Conservation (phyloP, 64 coral and sea anemone species). For the Montipora foliosa region DNA sequence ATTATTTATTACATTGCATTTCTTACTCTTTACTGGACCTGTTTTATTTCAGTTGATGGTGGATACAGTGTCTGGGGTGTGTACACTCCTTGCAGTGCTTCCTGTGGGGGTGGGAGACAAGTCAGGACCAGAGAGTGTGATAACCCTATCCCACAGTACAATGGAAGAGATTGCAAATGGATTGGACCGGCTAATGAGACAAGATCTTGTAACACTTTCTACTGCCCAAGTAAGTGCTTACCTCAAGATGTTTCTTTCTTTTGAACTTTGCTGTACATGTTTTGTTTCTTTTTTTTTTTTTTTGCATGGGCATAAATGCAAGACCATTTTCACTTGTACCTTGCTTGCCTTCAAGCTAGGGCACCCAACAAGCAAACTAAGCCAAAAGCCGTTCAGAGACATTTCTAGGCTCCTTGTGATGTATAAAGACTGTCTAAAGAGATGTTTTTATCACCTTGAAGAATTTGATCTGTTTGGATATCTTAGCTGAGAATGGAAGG, state of each 20-base stretch:
- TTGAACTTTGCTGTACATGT: not conserved
- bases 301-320: no score
- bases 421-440: no score
- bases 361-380: no score
- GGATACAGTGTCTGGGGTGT: slow-evolving; percentile 74
- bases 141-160: slow-evolving; percentile 86
- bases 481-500: no score
- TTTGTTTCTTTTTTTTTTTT: not conserved
- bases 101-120: slow-evolving; percentile 81
- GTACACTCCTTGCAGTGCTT: slow-evolving; percentile 71
- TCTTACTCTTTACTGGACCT: not conserved
- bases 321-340: no score
- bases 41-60: slow-evolving; percentile 72
- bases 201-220: slow-evolving; percentile 93
- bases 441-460: no score
- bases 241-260: not conserved
- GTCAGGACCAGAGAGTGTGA: slow-evolving; percentile 66
- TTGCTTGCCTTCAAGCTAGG: no score
- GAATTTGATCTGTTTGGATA: no score
- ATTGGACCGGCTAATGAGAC: slow-evolving; percentile 89
- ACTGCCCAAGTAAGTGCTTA: slow-evolving; percentile 88
- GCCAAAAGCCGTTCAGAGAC: no score
- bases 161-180: slow-evolving; percentile 76
- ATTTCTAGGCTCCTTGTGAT: no score
- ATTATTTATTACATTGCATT: not conserved